Base-by-base conservation (phyloP, 2,113 vertebrate genomes). In the Uropsilus gracilis region DNA sequence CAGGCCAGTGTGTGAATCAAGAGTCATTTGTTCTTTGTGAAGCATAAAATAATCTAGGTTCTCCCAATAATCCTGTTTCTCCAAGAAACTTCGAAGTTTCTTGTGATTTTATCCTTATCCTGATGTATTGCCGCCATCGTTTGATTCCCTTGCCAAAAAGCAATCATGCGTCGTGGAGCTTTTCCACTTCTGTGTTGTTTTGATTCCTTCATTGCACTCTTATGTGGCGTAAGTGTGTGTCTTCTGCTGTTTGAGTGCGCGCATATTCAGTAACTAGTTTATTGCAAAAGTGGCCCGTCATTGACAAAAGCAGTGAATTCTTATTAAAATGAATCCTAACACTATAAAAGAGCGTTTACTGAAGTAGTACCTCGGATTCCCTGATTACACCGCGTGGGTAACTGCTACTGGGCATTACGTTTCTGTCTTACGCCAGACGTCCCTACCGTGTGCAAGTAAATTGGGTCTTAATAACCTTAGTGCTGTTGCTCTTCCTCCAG, bases 141-240 rank as follows among this genome's bases (percentile, higher is more conserved):
- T 78, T 68, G 64, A 68, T 80, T 64, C 28, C 46, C 34, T 75
- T 24, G 69, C 53, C 42, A 90, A 37, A 63, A 90, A 86, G 57
- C 9, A 55, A 59, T 86, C 76, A 18, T 84, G 34, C 57, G 30
- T 48, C 50, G 39, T 81, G 78, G 64, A 55, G 86, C 37, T 76
- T 61, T 82, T 88, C 55, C 69, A 32, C n/a, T 22, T 88, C 88
- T 76, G 34, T 75, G 30, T 87, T 75, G 16, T 57, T 66, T 77
- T 87, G 66, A 68, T 68, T 32, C 89, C 78, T 92, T 92, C 8
- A 14, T 53, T 96, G 32, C 89, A 86, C 17, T 69, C 83, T 63
- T 48, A 26, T 34, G 2, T 87, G 63, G 61, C 42, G 4, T 87
- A 42, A 14, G n/a, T 32, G n/a, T 77, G 14, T 89, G 32, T 68